Evolutionary conservation across 2,888 invertebrate genomes (phyloP).

Genomic region (Hypomecis atomaria): DNA sequence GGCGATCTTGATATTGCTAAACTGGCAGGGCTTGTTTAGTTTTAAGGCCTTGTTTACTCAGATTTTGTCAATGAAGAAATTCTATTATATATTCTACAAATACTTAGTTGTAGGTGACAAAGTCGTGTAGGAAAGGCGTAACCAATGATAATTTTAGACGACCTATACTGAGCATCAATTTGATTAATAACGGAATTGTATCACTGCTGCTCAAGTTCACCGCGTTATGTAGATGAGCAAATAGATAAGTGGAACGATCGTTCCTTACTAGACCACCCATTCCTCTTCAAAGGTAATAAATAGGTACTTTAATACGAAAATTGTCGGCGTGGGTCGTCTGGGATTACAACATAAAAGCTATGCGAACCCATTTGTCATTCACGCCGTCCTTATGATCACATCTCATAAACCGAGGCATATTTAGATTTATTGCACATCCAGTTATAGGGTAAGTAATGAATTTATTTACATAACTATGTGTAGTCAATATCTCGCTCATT

Average conservation of each 20-base stretch:
- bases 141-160: conserved; percentile 4
- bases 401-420: conserved; percentile 32
- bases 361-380: conserved; percentile 39
- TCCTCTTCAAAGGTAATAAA: conserved; percentile 35
- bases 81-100: neutral
- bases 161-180: conserved; percentile 13
- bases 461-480: neutral
- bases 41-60: too few relatives aligned
- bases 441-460: neutral
- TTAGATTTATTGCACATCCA: conserved; percentile 37
- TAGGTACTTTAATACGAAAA: conserved; percentile 48
- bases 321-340: conserved; percentile 54
- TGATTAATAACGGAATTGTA: conserved; percentile 24
- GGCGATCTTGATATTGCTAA: too few relatives aligned
- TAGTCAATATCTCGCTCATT: neutral
- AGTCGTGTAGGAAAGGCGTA: neutral
- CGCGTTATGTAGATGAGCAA: conserved; percentile 17
- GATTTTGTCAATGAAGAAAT: too few relatives aligned
- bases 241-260: conserved; percentile 25
- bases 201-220: conserved; percentile 15
- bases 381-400: conserved; percentile 32
- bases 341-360: conserved; percentile 41
- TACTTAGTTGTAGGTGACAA: neutral
- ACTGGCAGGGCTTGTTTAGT: too few relatives aligned
- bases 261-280: conserved; percentile 24